Conservation (phyloP, 2,888 invertebrate genomes). For the Chrysolina oricalcia region DNA sequence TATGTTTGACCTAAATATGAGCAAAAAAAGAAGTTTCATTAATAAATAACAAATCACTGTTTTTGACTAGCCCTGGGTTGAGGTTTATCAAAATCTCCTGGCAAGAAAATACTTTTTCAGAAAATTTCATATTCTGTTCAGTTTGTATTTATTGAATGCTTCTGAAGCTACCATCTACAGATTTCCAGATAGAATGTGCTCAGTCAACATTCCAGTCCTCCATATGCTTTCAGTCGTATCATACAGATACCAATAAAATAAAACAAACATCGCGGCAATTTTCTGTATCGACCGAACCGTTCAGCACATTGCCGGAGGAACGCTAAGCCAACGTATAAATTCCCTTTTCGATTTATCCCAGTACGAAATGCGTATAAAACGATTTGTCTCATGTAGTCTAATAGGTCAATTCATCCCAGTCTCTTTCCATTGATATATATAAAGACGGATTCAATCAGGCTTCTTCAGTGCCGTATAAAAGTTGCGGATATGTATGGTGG, state of each 20-base stretch:
- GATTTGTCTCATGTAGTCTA: constrained; percentile 37
- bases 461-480: constrained; percentile 21
- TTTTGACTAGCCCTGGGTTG: no score
- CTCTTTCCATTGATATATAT: constrained; percentile 37
- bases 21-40: no score
- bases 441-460: constrained; percentile 39
- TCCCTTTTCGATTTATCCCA: constrained; percentile 35
- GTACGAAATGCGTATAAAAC: constrained; percentile 28
- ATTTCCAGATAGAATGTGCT: constrained; percentile 5
- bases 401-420: constrained; percentile 38
- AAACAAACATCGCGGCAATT: constrained; percentile 11
- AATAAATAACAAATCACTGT: no score
- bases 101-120: not conserved
- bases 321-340: constrained; percentile 18
- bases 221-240: not conserved
- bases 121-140: not conserved
- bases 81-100: no score
- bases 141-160: not conserved
- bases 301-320: not conserved
- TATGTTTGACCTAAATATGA: no score
- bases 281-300: not conserved
- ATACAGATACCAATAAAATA: constrained; percentile 18
- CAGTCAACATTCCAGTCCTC: not conserved
- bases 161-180: not conserved
- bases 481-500: constrained; percentile 14